These are phyloP conservation scores for Nipponia nippon DNA, from an alignment of 2,113 vertebrate species.

Conservation along the genomic window DNA sequence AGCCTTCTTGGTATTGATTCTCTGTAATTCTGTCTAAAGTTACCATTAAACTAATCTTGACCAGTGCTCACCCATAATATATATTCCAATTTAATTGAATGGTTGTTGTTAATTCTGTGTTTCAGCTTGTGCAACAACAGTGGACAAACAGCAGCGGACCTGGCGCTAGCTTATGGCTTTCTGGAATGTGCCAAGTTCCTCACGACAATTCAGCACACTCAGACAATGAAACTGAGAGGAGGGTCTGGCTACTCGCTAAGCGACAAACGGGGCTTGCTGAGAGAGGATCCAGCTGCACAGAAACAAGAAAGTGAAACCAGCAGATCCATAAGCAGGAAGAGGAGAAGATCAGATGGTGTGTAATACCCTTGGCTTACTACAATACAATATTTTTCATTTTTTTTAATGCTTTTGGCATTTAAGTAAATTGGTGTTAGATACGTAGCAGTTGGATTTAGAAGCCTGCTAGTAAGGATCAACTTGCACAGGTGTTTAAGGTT, in stretches of 20 bases:
- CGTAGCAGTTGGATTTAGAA: background rate
- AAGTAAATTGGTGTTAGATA: background rate
- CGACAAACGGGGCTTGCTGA: background rate
- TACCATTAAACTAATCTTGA: background rate
- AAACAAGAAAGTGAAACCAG: slow-evolving; percentile 40
- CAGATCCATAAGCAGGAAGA: slow-evolving; percentile 63
- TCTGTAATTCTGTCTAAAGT: background rate
- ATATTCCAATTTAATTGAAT: background rate
- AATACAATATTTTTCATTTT: background rate
- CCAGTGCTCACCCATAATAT: background rate
- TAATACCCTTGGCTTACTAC: background rate
- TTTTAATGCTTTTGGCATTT: background rate
- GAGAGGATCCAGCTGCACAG: background rate
- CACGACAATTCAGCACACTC: slow-evolving; percentile 59
- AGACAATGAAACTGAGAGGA: slow-evolving; percentile 29
- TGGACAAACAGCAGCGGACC: slow-evolving; percentile 79
- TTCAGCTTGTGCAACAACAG: slow-evolving; percentile 77
- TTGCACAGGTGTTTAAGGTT: background rate
- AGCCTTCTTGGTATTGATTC: background rate
- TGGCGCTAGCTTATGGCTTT: slow-evolving; percentile 74
- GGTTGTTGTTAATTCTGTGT: background rate
- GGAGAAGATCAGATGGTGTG: slow-evolving; percentile 51
- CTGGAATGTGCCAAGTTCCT: slow-evolving; percentile 77
- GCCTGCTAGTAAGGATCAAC: background rate
- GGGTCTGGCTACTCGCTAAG: background rate